Percentiles rank a stretch among this genome's conserved stretches.
Conservation (phyloP, 2,888 invertebrate genomes). For the Abrostola tripartita region DNA sequence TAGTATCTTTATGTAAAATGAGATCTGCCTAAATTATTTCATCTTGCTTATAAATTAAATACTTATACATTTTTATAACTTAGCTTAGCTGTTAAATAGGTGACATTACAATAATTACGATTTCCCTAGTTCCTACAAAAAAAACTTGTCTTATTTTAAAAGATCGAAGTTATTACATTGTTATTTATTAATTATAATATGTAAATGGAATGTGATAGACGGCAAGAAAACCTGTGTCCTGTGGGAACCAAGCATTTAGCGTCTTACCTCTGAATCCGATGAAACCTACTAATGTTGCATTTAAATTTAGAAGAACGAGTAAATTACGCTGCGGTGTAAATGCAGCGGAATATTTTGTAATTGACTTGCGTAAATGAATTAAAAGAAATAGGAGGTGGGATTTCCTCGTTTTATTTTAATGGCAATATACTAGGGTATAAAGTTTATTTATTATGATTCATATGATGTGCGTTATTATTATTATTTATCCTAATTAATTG, state of each 20-base stretch:
- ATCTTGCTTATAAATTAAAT: too few species aligned
- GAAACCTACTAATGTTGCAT: not conserved
- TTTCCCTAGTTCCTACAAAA: too few species aligned
- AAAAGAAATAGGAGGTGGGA: conserved; percentile 42
- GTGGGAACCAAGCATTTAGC: too few species aligned
- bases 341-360: conserved; percentile 53
- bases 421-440: conserved; percentile 2
- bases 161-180: too few species aligned
- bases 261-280: not conserved
- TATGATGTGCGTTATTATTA: not conserved
- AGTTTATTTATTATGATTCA: not conserved
- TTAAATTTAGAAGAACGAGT: not conserved
- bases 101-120: too few species aligned
- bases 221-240: not conserved
- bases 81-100: too few species aligned
- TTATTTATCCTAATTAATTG: not conserved
- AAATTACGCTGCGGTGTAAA: conserved; percentile 50
- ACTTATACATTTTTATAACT: too few species aligned
- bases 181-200: too few species aligned
- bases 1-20: too few species aligned
- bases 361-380: conserved; percentile 49
- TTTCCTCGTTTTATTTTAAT: conserved; percentile 44
- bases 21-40: too few species aligned
- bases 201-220: too few species aligned
- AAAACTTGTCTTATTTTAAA: too few species aligned